These are phyloP conservation scores for Ochropleura leucogaster DNA, from an alignment of 2,888 invertebrate genomes.

Conservation along the genomic window DNA sequence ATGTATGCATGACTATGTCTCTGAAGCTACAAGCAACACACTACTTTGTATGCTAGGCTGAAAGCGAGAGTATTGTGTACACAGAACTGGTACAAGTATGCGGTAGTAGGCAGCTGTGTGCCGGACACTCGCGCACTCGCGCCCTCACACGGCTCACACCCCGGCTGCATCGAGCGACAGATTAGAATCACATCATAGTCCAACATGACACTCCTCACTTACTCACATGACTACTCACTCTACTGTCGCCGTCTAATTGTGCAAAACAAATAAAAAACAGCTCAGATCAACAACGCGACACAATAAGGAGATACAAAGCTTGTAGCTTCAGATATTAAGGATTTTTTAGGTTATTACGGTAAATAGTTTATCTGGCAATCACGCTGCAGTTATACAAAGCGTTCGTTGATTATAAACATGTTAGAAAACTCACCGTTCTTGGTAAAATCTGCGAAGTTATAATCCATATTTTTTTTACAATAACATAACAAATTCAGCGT, in stretches of 20 bases:
- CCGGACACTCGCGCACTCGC: background rate
- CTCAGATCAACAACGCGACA: background rate
- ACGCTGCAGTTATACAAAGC: too few species aligned
- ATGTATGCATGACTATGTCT: background rate
- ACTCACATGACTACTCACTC: background rate
- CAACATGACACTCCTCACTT: background rate
- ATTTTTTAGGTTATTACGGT: slow-evolving; percentile 25
- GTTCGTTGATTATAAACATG: background rate
- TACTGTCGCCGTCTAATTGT: background rate
- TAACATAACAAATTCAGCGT: slow-evolving; percentile 19
- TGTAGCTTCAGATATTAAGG: background rate
- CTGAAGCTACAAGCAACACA: background rate
- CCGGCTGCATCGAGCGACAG: background rate
- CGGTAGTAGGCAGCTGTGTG: background rate
- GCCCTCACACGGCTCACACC: too few species aligned
- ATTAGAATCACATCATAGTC: background rate
- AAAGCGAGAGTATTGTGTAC: too few species aligned
- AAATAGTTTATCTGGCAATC: background rate
- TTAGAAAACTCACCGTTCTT: slow-evolving; percentile 39
- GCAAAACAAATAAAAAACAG: background rate
- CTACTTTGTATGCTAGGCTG: too few species aligned
- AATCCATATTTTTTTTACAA: slow-evolving; percentile 34
- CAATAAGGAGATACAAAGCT: background rate
- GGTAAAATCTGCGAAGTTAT: slow-evolving; percentile 41
- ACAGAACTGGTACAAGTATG: background rate